Evolutionary conservation across 2,113 vertebrate genomes (phyloP).

Genomic region (Toxotes jaculatrix): DNA sequence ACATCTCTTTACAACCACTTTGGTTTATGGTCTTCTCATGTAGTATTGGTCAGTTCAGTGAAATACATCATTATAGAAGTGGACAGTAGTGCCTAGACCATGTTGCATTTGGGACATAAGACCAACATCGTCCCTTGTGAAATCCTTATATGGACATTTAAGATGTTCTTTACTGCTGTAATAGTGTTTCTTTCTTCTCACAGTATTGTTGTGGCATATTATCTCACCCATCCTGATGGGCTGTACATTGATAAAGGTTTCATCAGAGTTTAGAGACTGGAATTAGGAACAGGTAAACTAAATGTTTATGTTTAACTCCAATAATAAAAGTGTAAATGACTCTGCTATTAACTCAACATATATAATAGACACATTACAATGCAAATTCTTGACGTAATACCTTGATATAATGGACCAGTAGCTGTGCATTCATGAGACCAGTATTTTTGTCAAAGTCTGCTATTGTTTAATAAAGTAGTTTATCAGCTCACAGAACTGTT

Average conservation of each 20-base stretch:
- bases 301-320: constrained; percentile 1
- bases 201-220: constrained; percentile 47
- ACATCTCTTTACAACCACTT: background rate
- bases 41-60: background rate
- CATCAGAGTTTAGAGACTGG: background rate
- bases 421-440: constrained; percentile 22
- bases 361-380: background rate
- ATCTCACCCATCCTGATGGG: background rate
- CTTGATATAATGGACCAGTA: background rate
- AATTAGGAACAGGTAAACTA: background rate
- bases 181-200: constrained; percentile 19
- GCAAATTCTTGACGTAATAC: background rate
- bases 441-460: constrained; percentile 9
- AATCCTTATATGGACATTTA: background rate
- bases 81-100: background rate
- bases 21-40: background rate
- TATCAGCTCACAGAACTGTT: background rate
- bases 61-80: background rate
- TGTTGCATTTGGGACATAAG: background rate
- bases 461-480: constrained; percentile 18
- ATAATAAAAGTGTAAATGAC: background rate
- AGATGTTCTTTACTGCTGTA: constrained; percentile 1
- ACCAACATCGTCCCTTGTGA: background rate
- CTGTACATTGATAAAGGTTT: background rate
- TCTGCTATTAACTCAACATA: background rate